phyloP scores from a whole-genome alignment of 2,888 invertebrate species.

The Drosophila koepferae region DNA sequence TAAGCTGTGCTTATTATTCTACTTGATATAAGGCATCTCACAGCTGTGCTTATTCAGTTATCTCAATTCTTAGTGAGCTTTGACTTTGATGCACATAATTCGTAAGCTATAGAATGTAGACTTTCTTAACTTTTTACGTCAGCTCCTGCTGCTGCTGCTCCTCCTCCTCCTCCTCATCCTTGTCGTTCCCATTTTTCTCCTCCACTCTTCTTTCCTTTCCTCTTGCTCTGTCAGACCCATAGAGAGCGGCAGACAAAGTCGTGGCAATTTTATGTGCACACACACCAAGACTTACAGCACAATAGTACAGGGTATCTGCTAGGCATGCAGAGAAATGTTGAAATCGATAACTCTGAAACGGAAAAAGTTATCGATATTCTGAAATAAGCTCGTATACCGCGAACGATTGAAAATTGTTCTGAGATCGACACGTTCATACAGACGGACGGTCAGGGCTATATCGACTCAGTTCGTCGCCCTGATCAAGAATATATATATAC shows the following conservation, averaged over 20 bases:
- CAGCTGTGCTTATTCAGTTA: background rate
- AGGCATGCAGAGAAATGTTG: background rate
- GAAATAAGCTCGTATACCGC: no score
- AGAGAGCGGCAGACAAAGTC: slow-evolving; percentile 20
- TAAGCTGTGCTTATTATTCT: no score
- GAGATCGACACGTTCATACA: no score
- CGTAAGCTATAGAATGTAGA: slow-evolving; percentile 55
- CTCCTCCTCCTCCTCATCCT: background rate
- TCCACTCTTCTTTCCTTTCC: background rate
- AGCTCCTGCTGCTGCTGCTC: background rate
- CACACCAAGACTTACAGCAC: slow-evolving; percentile 4
- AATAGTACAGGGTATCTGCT: slow-evolving; percentile 11
- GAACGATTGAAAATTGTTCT: no score
- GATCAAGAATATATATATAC: no score
- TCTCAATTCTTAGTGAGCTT: background rate
- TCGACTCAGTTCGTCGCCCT: no score
- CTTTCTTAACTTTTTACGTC: background rate
- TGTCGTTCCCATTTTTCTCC: no score
- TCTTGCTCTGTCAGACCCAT: slow-evolving; percentile 37
- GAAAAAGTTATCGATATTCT: no score
- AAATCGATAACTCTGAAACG: no score
- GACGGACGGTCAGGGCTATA: no score
- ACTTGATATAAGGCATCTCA: slow-evolving; percentile 2
- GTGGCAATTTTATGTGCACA: slow-evolving; percentile 48
- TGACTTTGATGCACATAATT: slow-evolving; percentile 69